Evolutionary conservation across 2,113 vertebrate species (phyloP).

Genomic region (Tichodroma muraria): DNA sequence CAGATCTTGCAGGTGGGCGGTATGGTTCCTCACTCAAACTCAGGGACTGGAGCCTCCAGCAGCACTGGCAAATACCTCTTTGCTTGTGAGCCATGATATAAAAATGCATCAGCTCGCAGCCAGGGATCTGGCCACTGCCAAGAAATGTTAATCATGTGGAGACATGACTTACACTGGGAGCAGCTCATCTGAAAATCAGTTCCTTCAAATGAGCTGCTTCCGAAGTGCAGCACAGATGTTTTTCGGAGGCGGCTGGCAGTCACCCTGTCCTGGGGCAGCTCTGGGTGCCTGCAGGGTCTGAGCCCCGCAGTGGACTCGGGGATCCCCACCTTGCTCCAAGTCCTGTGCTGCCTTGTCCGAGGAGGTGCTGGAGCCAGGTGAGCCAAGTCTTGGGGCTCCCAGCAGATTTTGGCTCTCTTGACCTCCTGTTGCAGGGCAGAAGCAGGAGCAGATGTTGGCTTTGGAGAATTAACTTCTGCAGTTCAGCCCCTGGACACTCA

Average conservation of each 20-base stretch:
- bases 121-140: not conserved
- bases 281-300: not conserved
- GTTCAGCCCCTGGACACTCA: not conserved
- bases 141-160: conserved; percentile 26
- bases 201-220: not conserved
- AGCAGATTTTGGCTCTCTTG: not conserved
- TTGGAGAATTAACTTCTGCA: not conserved
- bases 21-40: not conserved
- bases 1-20: not conserved
- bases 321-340: not conserved
- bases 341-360: rapidly evolving
- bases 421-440: not conserved
- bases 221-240: rapidly evolving
- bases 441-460: not conserved
- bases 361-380: not conserved
- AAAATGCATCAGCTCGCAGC: not conserved
- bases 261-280: not conserved
- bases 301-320: rapidly evolving
- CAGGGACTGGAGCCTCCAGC: not conserved
- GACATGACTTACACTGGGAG: not conserved
- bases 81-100: not conserved
- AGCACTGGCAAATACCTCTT: not conserved
- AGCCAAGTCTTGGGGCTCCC: not conserved
- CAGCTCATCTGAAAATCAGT: not conserved
- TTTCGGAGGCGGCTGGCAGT: rapidly evolving